Conservation (phyloP, 2,113 vertebrate genomes). For the Sinocyclocheilus grahami region DNA sequence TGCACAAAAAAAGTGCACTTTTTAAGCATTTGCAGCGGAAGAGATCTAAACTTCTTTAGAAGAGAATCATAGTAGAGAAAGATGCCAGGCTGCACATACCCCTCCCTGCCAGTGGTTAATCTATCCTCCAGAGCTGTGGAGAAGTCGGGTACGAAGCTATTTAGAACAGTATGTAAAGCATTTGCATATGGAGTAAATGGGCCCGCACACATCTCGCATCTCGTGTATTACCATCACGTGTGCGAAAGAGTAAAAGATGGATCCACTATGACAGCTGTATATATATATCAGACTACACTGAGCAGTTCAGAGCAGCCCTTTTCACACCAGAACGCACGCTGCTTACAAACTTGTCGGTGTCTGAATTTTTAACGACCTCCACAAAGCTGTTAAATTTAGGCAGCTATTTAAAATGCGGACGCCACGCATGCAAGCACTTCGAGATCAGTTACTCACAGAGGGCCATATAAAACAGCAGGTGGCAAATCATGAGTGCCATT, state of each 20-base stretch:
- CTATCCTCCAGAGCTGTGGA: background rate
- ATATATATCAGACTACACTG: background rate
- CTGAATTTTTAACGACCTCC: slow-evolving; percentile 69
- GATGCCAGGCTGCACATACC: background rate
- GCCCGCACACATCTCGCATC: background rate
- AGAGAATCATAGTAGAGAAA: too few species aligned
- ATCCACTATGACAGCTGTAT: slow-evolving; percentile 17
- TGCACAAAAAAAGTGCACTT: background rate
- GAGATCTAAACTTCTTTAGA: background rate
- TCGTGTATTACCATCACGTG: slow-evolving; percentile 1
- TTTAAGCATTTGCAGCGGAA: background rate
- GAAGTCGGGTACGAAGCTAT: background rate
- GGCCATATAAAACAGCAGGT: slow-evolving; percentile 81
- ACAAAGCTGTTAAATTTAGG: slow-evolving; percentile 83
- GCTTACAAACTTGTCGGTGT: slow-evolving; percentile 49
- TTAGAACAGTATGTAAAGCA: slow-evolving; percentile 23
- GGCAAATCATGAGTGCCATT: slow-evolving; percentile 79
- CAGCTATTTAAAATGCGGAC: slow-evolving; percentile 76
- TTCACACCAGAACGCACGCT: slow-evolving; percentile 27
- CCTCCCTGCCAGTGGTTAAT: background rate
- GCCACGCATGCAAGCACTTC: slow-evolving; percentile 72
- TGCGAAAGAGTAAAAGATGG: background rate
- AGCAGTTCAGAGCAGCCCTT: background rate
- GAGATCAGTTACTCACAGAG: slow-evolving; percentile 83
- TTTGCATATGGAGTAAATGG: slow-evolving; percentile 17